phyloP scores from a whole-genome alignment of 2,797 vertebrate species.

The Brachyrhaphis roseni region DNA sequence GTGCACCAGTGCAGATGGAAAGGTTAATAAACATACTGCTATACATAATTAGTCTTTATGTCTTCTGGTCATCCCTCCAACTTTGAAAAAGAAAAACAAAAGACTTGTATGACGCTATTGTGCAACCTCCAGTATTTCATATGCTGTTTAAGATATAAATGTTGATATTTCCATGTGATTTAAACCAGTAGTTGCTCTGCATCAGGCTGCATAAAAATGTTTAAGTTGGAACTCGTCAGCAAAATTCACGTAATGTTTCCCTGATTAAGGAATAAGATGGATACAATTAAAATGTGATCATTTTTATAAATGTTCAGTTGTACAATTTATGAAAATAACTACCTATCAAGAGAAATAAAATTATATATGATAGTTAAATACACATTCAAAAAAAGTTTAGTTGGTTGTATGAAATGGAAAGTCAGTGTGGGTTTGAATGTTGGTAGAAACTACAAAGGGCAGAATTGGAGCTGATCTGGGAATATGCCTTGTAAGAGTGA shows the following conservation, averaged over 20 bases:
- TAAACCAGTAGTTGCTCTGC: neutral
- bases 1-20: neutral
- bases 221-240: neutral
- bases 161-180: neutral
- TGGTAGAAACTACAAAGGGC: neutral
- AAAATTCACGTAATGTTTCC: neutral
- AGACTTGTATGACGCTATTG: neutral
- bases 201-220: neutral
- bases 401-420: neutral
- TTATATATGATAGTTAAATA: neutral
- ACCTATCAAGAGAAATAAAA: neutral
- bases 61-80: neutral
- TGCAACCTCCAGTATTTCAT: neutral
- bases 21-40: neutral
- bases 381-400: neutral
- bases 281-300: neutral
- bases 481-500: neutral
- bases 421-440: neutral
- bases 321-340: neutral
- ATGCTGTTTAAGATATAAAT: neutral
- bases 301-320: neutral
- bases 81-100: neutral
- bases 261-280: neutral
- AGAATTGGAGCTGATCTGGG: neutral
- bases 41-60: neutral